Evolutionary conservation across 2,888 invertebrate species (phyloP).

Genomic region (Cerastoderma edule): DNA sequence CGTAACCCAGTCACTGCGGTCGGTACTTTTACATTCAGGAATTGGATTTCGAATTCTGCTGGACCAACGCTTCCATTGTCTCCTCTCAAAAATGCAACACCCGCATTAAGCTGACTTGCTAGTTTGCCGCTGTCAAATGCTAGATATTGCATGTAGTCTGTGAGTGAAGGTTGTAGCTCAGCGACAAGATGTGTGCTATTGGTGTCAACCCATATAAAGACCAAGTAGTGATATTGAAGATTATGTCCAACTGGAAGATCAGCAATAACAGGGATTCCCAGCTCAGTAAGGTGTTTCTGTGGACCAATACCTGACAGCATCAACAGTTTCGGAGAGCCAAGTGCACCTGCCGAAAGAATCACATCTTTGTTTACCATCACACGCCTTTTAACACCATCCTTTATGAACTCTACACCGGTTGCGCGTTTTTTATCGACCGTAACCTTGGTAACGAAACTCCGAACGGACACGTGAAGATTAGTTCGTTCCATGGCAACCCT

Average conservation of each 20-base stretch:
- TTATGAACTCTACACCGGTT: constrained; percentile 66
- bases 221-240: constrained; percentile 72
- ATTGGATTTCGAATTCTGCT: constrained; percentile 39
- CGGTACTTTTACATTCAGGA: constrained; percentile 12
- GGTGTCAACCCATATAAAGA: constrained; percentile 24
- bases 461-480: constrained; percentile 70
- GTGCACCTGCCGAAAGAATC: constrained; percentile 80
- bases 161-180: background rate
- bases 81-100: constrained; percentile 24
- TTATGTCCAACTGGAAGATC: constrained; percentile 80
- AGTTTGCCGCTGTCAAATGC: constrained; percentile 28
- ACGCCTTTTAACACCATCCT: constrained; percentile 46
- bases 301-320: constrained; percentile 83
- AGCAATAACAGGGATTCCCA: constrained; percentile 74
- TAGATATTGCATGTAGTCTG: constrained; percentile 25
- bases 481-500: constrained; percentile 65
- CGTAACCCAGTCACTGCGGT: background rate
- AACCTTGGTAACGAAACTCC: constrained; percentile 66
- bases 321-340: constrained; percentile 81
- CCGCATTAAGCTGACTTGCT: constrained; percentile 11
- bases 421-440: constrained; percentile 62
- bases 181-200: constrained; percentile 1
- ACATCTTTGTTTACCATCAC: constrained; percentile 70
- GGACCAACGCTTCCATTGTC: background rate
- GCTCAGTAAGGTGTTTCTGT: constrained; percentile 72